A percentile compares a stretch with the other conserved stretches of the same genome.
Evolutionary conservation across 2,888 invertebrate species (phyloP).

Genomic region (Seira ritae): DNA sequence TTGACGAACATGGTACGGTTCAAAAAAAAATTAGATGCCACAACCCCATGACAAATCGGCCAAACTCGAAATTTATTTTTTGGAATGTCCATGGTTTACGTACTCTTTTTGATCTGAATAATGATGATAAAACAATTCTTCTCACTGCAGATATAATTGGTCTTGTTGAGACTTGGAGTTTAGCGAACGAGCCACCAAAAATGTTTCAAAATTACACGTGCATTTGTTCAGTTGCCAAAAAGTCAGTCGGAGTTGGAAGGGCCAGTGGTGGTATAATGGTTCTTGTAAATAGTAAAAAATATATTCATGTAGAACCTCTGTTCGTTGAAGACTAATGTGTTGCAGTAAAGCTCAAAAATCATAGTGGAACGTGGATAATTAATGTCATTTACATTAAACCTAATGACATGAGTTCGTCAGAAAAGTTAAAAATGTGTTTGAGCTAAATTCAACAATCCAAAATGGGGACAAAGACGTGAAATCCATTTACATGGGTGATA

Average conservation of each 20-base stretch:
- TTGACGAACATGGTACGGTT: not conserved
- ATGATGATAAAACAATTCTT: not conserved
- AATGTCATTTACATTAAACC: not conserved
- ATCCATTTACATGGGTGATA: constrained; percentile 7
- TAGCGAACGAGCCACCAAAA: not conserved
- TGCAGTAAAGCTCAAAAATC: not conserved
- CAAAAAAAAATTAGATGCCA: not conserved
- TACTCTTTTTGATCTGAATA: not conserved
- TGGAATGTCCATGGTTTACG: constrained; percentile 5
- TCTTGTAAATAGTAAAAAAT: not conserved
- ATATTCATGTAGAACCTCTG: not conserved
- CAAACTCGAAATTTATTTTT: not conserved
- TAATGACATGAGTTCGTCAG: not conserved
- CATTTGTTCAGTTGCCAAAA: not conserved
- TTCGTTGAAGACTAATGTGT: not conserved
- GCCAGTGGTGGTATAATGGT: not conserved
- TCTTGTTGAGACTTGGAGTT: constrained; percentile 4
- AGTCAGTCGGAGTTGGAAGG: not conserved
- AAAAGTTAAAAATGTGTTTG: not conserved
- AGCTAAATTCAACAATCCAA: not conserved
- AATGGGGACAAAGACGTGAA: not conserved
- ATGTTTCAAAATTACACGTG: not conserved
- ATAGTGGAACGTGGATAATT: not conserved
- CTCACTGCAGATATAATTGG: not conserved
- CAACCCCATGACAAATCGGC: not conserved